Evolutionary conservation across 2,888 invertebrate genomes (phyloP), one percentile per base, ranked within the genome.

Genomic region (Uloborus plumipes): DNA sequence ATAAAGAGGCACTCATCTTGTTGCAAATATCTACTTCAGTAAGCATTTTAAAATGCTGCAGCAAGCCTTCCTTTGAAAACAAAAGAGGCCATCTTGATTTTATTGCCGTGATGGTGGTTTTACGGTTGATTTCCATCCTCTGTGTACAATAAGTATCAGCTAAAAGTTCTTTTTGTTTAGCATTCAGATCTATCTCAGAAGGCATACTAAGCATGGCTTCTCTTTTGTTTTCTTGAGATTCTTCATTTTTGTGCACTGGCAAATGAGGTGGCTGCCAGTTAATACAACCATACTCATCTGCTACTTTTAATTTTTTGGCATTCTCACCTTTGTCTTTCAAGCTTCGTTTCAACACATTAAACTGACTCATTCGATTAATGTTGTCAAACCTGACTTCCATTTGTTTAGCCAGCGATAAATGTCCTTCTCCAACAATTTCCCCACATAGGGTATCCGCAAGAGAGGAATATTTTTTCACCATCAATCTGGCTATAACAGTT

Each of bases 351-450:
- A 53, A 6, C 2, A 53, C 53, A n/a, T 53, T 53, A n/a, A 16
- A 53, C 16, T 15, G 53, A 6, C n/a, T 53, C 15, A 7, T n/a
- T n/a, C 53, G 15, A n/a, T 53, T 53, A 1, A 53, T 2, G n/a
- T 53, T 53, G 53, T n/a, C 53, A 53, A 53, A 53, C n/a, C 53
- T 53, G 3, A 53, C n/a, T 53, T 53, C 53, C 53, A 53, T 53
- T 53, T 53, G 53, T 6, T 53, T 53, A 16, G n/a, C 15, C 15
- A 53, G 15, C 3, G 53, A 53, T 3, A 15, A 53, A 53, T 53
- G 53, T 2, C 53, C 53, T 53, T 53, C 53, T 3, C 53, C 53
- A 53, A 53, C n/a, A 16, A 53, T n/a, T 53, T 53, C 16, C 15
- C n/a, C 53, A 6, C 53, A 15, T n/a, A 53, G n/a, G 16, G n/a